phyloP scores from a whole-genome alignment of 2,113 vertebrate genomes.

The Cebidichthys violaceus region DNA sequence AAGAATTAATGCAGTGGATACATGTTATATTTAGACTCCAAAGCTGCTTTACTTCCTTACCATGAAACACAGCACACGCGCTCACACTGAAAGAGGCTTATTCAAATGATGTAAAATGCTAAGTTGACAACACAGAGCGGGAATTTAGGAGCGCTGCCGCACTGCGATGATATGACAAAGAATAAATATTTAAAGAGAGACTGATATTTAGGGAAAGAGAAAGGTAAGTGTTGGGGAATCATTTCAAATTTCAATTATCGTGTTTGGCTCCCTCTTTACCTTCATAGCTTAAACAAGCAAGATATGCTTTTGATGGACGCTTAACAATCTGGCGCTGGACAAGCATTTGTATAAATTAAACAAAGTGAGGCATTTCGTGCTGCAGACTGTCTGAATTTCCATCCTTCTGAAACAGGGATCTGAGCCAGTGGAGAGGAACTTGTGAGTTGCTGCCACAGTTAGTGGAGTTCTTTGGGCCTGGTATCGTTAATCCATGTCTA shows the following conservation, averaged over 20 bases:
- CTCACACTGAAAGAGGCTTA: constrained; percentile 83
- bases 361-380: neutral
- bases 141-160: constrained; percentile 65
- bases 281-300: neutral
- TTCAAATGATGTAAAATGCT: constrained; percentile 82
- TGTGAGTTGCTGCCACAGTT: constrained; percentile 62
- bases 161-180: constrained; percentile 57
- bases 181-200: constrained; percentile 60
- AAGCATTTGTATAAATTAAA: constrained; percentile 26
- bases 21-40: constrained; percentile 83
- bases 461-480: constrained; percentile 69
- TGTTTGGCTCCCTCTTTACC: neutral
- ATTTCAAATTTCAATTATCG: constrained; percentile 17
- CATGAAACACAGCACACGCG: constrained; percentile 79
- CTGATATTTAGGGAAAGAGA: constrained; percentile 24
- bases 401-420: constrained; percentile 44
- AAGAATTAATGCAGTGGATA: constrained; percentile 76
- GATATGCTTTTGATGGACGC: constrained; percentile 18
- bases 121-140: constrained; percentile 81
- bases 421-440: constrained; percentile 49
- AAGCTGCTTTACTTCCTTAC: constrained; percentile 80
- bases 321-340: neutral
- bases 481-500: constrained; percentile 82
- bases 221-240: constrained; percentile 2
- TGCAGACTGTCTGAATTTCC: constrained; percentile 14